phyloP scores from a whole-genome alignment of 2,888 invertebrate species.

The Polydrusus tereticollis region DNA sequence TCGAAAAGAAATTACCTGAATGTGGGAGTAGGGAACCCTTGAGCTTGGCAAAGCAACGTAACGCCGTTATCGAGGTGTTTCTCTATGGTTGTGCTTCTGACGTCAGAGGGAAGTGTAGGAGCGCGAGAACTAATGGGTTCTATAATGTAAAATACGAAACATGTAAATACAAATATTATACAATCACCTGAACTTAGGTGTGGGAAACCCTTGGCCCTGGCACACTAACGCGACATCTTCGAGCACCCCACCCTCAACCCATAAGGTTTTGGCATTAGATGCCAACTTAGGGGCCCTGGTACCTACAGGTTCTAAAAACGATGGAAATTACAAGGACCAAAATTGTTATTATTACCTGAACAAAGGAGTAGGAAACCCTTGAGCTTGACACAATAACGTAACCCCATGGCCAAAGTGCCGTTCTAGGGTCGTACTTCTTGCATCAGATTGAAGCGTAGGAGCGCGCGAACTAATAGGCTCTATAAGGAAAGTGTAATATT shows the following conservation, averaged over 20 bases:
- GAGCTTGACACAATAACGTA: conserved; percentile 81
- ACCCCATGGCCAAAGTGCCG: conserved; percentile 69
- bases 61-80: conserved; percentile 69
- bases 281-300: conserved; percentile 62
- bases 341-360: conserved; percentile 69
- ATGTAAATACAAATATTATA: conserved; percentile 6
- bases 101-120: conserved; percentile 65
- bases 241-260: conserved; percentile 58
- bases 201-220: conserved; percentile 72
- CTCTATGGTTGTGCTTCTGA: conserved; percentile 54
- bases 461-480: conserved; percentile 67
- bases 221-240: conserved; percentile 65
- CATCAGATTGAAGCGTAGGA: conserved; percentile 65
- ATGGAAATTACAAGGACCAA: conserved; percentile 71
- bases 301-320: conserved; percentile 62
- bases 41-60: conserved; percentile 81
- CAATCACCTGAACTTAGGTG: conserved; percentile 71
- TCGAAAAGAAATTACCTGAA: conserved; percentile 66
- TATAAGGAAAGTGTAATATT: conserved; percentile 49
- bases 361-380: conserved; percentile 76
- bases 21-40: conserved; percentile 76
- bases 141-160: conserved; percentile 49
- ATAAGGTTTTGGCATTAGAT: conserved; percentile 58
- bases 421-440: conserved; percentile 54
- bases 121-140: conserved; percentile 67